Evolutionary conservation across 2,113 vertebrate species (phyloP), one percentile per base, ranked within the genome.

Genomic region (Pelodiscus sinensis): DNA sequence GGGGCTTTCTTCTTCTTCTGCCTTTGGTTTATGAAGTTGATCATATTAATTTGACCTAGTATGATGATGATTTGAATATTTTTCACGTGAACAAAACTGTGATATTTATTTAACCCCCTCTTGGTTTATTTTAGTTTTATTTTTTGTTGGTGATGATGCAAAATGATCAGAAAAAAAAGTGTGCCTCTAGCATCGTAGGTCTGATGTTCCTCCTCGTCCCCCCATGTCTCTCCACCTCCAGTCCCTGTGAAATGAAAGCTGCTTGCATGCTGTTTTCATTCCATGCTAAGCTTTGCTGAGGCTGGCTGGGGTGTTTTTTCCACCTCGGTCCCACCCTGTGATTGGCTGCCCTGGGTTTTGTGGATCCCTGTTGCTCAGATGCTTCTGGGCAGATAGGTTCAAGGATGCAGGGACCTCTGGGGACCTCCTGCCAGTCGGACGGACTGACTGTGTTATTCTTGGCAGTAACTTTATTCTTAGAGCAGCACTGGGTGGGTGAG

Each of bases 51-150:
- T 82, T 87, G 88, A 88, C 68, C 80, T 75, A 81, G 65, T 82
- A 58, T 88, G 81, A 85, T 75, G 91, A 82, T 27, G 81, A 77
- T 91, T 86, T 89, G 62, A 38, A 52, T 1, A 0, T 94, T 91
- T 62, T 96, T 94, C 93, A 91, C 89, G 91, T 94, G 91, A 96
- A 93, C 77, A 71, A 93, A 97, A 90, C 93, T 87, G 92, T 94
- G 90, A 87, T 87, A 96, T 95, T 96, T 71, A 79, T 93, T 96
- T 96, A 73, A 87, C 84, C 68, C 85, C 12, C 0, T 86, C 83
- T 79, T 35, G 16, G 90, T 96, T 92, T 0, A 0, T 92, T 88
- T 96, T 86, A 93, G 86, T 89, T 92, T 93, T 80, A 44, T 44
- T 91, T 85, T 96, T 84, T 93, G 87, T 85, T 94, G 62, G 91